A percentile compares a stretch with the other conserved stretches of the same genome.
phyloP scores from a whole-genome alignment of 2,113 vertebrate species.

The Phasianus colchicus region DNA sequence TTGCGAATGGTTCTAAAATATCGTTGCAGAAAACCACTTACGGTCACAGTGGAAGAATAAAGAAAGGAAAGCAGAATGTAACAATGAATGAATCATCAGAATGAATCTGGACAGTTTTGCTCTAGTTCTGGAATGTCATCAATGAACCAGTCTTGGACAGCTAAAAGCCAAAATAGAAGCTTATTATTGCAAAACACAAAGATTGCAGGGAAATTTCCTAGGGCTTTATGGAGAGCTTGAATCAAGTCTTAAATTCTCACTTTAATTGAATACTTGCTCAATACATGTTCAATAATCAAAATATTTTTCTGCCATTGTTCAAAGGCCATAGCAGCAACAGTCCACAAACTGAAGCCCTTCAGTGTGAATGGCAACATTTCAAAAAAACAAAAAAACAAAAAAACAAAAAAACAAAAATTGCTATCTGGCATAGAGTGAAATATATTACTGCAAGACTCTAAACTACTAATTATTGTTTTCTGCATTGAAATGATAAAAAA shows the following conservation, averaged over 20 bases:
- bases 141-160: background rate
- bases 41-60: background rate
- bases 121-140: background rate
- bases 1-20: slow-evolving; percentile 45
- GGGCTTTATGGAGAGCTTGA: background rate
- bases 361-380: background rate
- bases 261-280: background rate
- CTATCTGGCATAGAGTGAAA: background rate
- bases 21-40: slow-evolving; percentile 1
- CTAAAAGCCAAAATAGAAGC: background rate
- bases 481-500: background rate
- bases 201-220: background rate
- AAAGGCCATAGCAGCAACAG: background rate
- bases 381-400: background rate
- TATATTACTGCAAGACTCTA: background rate
- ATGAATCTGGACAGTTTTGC: background rate
- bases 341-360: background rate
- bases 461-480: background rate
- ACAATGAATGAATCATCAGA: too few relatives aligned
- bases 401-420: background rate
- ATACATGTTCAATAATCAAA: background rate
- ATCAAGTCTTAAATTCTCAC: background rate
- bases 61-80: slow-evolving; percentile 32
- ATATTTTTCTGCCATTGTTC: background rate
- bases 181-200: background rate